Evolutionary conservation across 2,797 vertebrate species (phyloP), one percentile per base, ranked within the genome.

Genomic region (Nasua narica): DNA sequence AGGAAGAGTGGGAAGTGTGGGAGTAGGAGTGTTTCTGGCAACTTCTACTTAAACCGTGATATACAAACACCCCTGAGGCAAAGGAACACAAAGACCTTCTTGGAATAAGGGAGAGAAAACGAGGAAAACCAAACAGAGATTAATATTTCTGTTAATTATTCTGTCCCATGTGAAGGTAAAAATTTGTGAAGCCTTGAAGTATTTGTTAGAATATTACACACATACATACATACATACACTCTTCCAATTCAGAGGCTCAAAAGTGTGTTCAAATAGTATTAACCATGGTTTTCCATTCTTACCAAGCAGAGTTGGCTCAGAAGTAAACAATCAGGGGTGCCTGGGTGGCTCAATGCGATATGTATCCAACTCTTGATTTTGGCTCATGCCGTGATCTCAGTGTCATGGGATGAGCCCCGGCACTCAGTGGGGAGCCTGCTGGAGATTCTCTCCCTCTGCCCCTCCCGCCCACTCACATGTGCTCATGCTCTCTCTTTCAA

Each of bases 41-140:
- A 72, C 58, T 74, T 95, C 70, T 90, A 11, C 86, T 85, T 90
- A 91, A 94, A 43, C 65, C 1, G 0, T 90, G 58, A 43, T 43
- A n/a, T 11, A 46, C 14, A 90, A 95, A 95, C 58, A 90, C 27
- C 65, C 54, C 85, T 65, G 54, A 82, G 95, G 86, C 82, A 81
- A 90, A 94, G 40, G 69, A 83, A 83, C 83, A 91, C 60, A 89
- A 52, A 87, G 60, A 0, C 10, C 56, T 93, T 90, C 87, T 87
- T 92, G 83, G 65, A 74, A 69, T 54, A 72, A 87, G 48, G 48
- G 65, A 87, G 35, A 78, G 58, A 32, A 94, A 92, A 74, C 43
- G 37, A 78, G 19, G 67, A 82, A 91, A 74, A 87, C 48, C 85
- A 83, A 95, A 92, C 35, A 56, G 52, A 85, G 77, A 65, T 78